A percentile compares a stretch with the other conserved stretches of the same genome.
Evolutionary conservation across 2,797 vertebrate species (phyloP).

Genomic region (Anguilla obscura): DNA sequence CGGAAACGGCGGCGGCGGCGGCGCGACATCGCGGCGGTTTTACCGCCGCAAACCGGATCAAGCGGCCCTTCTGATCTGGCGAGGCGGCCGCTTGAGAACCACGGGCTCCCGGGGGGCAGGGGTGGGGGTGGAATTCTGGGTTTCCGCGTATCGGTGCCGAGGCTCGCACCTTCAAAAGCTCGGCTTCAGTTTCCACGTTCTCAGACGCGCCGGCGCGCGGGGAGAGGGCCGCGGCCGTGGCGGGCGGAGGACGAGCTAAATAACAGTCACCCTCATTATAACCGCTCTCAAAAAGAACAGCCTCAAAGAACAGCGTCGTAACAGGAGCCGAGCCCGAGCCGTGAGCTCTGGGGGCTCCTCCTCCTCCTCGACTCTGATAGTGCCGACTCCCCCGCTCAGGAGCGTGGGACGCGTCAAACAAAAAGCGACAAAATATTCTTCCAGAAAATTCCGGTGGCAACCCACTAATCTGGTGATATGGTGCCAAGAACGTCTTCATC

Average conservation of each 20-base stretch:
- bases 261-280: neutral
- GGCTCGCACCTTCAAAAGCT: neutral
- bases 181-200: neutral
- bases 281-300: neutral
- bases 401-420: slow-evolving; percentile 12
- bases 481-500: neutral
- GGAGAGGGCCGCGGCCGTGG: neutral
- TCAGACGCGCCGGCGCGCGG: neutral
- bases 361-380: neutral
- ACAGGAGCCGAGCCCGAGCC: neutral
- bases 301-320: neutral
- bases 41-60: neutral
- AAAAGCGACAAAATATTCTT: neutral
- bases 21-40: neutral
- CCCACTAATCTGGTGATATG: neutral
- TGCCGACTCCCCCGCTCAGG: neutral
- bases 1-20: neutral
- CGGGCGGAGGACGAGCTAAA: neutral
- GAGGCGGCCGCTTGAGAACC: neutral
- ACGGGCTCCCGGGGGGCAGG: neutral
- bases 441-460: neutral
- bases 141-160: neutral
- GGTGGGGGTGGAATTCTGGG: no score
- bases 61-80: neutral
- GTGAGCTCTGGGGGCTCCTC: neutral